phyloP scores from a whole-genome alignment of 2,113 vertebrate genomes.

The Phycodurus eques region DNA sequence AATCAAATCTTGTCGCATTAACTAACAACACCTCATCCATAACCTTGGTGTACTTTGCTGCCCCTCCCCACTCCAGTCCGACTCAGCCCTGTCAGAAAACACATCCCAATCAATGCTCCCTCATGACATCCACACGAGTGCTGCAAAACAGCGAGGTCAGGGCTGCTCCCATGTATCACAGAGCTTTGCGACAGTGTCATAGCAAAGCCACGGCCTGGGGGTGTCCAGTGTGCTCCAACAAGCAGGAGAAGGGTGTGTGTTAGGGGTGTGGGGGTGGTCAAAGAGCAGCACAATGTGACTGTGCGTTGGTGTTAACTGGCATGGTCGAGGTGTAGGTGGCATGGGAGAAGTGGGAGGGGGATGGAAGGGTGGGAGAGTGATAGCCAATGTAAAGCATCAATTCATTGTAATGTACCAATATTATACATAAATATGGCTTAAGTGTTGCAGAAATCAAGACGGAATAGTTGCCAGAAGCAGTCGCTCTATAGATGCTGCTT shows the following conservation, averaged over 20 bases:
- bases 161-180: slow-evolving; percentile 67
- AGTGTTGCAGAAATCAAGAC: too few relatives aligned
- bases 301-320: slow-evolving; percentile 66
- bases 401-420: too few relatives aligned
- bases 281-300: slow-evolving; percentile 53
- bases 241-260: slow-evolving; percentile 9
- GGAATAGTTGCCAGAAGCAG: too few relatives aligned
- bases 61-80: slow-evolving; percentile 29
- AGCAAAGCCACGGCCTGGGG: slow-evolving; percentile 37
- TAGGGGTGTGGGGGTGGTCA: slow-evolving; percentile 44
- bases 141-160: slow-evolving; percentile 58
- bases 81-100: slow-evolving; percentile 44
- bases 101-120: slow-evolving; percentile 69
- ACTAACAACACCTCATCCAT: slow-evolving; percentile 59
- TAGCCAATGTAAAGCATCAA: not conserved
- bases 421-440: too few relatives aligned
- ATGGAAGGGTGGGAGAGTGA: slow-evolving; percentile 28
- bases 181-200: slow-evolving; percentile 53
- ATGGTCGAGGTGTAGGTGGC: slow-evolving; percentile 46
- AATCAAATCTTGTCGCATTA: slow-evolving; percentile 65
- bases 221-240: slow-evolving; percentile 38
- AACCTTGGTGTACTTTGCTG: slow-evolving; percentile 48
- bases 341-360: slow-evolving; percentile 45
- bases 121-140: slow-evolving; percentile 34
- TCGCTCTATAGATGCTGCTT: too few relatives aligned